These are phyloP conservation scores for Drosophila phalerata DNA, from an alignment of 2,888 invertebrate species.

Conservation along the genomic window DNA sequence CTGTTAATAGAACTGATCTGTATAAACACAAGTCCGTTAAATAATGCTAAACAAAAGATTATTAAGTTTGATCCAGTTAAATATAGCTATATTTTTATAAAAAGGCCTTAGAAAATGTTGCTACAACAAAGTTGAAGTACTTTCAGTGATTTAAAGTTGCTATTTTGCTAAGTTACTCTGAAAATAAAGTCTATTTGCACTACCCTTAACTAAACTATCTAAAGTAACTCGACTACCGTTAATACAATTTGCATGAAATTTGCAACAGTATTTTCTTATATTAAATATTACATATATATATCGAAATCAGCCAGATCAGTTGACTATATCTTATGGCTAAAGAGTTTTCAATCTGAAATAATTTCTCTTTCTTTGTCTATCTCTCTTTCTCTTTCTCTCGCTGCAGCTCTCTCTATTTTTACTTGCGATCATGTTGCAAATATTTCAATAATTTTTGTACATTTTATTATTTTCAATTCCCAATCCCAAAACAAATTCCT, in stretches of 20 bases:
- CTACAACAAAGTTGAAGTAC: background rate
- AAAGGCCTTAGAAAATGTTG: background rate
- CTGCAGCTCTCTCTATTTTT: background rate
- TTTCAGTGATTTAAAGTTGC: background rate
- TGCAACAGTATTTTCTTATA: background rate
- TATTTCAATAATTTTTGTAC: constrained; percentile 10
- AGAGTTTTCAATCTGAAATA: background rate
- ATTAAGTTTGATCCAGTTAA: too few species aligned
- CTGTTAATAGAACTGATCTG: too few species aligned
- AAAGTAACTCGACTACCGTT: background rate
- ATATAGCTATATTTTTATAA: too few species aligned
- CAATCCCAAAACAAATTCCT: constrained; percentile 23
- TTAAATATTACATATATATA: background rate
- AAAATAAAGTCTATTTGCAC: background rate
- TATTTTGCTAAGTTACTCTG: background rate
- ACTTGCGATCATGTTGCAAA: constrained; percentile 7
- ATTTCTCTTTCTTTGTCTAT: background rate
- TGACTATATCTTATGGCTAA: background rate
- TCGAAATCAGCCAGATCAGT: background rate
- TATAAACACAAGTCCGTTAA: too few species aligned
- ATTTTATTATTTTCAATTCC: constrained; percentile 2
- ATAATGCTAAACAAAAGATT: too few species aligned
- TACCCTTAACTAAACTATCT: background rate
- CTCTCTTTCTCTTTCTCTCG: background rate
- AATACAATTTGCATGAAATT: background rate